phyloP scores from a whole-genome alignment of 2,113 vertebrate species.

The Aptenodytes patagonicus region DNA sequence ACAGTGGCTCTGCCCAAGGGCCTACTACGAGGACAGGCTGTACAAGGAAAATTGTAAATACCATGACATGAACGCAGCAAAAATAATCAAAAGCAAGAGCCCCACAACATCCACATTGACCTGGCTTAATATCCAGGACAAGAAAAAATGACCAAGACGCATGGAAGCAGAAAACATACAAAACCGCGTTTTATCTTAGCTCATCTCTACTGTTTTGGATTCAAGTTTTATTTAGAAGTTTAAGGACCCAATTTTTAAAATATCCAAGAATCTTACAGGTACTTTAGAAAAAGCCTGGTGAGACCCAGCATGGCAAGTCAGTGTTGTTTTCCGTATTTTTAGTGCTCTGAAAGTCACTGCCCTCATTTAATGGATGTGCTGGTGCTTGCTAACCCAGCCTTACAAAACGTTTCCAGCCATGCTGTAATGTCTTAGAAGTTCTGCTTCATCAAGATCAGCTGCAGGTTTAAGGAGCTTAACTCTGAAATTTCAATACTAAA shows the following conservation, averaged over 20 bases:
- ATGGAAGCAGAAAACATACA: background rate
- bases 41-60: background rate
- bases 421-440: constrained; percentile 4
- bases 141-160: background rate
- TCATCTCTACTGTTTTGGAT: background rate
- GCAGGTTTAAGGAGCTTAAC: background rate
- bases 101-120: background rate
- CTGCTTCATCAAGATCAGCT: background rate
- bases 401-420: constrained; percentile 26
- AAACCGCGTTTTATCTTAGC: background rate
- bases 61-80: background rate
- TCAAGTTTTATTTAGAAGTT: background rate
- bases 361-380: background rate
- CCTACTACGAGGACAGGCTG: background rate
- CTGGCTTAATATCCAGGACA: background rate
- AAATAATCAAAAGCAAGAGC: background rate
- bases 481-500: background rate
- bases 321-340: background rate
- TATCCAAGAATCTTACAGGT: background rate
- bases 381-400: background rate
- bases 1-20: background rate
- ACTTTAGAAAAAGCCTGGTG: background rate
- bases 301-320: background rate
- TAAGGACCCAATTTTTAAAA: background rate
- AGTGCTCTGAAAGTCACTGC: background rate